Percentiles rank a stretch among this genome's conserved stretches.
phyloP scores from a whole-genome alignment of 2,888 invertebrate species.

The Ephialtes manifestator region DNA sequence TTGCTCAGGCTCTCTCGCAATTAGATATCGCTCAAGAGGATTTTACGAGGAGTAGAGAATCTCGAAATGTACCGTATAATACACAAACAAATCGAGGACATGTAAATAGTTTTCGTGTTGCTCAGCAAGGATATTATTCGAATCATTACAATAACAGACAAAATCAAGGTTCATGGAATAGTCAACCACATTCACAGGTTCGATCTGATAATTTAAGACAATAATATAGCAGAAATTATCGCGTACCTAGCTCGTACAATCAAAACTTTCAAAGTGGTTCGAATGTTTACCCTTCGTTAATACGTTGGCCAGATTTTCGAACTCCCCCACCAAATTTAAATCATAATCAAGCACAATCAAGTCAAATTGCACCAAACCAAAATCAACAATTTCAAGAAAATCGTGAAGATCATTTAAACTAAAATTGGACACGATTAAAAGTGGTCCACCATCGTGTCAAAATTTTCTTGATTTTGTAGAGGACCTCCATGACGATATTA shows the following conservation, averaged over 20 bases:
- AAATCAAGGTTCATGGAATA: not conserved
- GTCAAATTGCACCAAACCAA: not conserved
- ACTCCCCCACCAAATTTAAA: not conserved
- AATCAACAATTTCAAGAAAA: not conserved
- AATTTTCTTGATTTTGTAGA: slow-evolving; percentile 13
- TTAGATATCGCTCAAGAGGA: slow-evolving; percentile 43
- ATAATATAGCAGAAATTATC: not conserved
- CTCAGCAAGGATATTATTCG: not conserved
- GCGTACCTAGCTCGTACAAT: not conserved
- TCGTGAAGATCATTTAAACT: slow-evolving; percentile 10
- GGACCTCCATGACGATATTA: slow-evolving; percentile 4
- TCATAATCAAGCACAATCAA: not conserved
- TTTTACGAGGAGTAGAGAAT: not conserved
- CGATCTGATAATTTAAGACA: not conserved
- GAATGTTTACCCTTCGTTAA: not conserved
- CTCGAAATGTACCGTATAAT: too few species aligned
- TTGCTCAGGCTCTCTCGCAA: slow-evolving; percentile 33
- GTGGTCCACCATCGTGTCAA: slow-evolving; percentile 9
- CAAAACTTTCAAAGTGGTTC: not conserved
- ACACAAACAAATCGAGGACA: not conserved
- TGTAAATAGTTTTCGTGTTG: not conserved
- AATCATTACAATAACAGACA: not conserved
- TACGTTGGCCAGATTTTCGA: slow-evolving; percentile 6
- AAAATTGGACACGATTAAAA: not conserved
- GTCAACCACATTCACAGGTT: not conserved